phyloP scores from a whole-genome alignment of 1,140 invertebrate species.

The Brevipalpus yothersi region DNA sequence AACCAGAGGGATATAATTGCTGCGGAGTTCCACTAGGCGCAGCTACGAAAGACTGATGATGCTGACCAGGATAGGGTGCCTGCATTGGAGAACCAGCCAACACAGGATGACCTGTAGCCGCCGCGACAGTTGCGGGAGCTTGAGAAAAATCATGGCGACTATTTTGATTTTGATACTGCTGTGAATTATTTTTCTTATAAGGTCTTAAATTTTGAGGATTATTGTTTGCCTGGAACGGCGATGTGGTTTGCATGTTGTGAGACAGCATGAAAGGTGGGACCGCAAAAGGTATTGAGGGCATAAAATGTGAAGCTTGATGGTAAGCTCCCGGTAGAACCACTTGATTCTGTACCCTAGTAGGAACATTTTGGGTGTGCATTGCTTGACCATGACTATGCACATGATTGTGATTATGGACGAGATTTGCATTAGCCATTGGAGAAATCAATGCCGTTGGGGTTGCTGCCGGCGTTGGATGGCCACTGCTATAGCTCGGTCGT shows the following conservation, averaged over 20 bases:
- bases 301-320: not conserved
- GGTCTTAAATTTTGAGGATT: conserved; percentile 1
- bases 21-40: not conserved
- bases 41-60: not conserved
- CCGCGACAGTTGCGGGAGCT: conserved; percentile 5
- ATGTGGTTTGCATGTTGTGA: not conserved
- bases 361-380: not conserved
- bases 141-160: conserved; percentile 6
- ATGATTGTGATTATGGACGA: not conserved
- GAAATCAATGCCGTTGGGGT: not conserved
- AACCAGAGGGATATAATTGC: not conserved
- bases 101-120: conserved; percentile 11
- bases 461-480: conserved; percentile 1
- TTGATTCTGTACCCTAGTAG: not conserved
- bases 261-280: not conserved
- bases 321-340: not conserved
- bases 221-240: not conserved
- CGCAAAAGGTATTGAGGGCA: not conserved
- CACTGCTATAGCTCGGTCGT: conserved; percentile 1
- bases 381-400: not conserved
- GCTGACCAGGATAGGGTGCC: not conserved
- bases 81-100: not conserved
- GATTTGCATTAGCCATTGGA: not conserved
- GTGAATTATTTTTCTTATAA: not conserved
- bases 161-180: conserved; percentile 1